Conservation (phyloP, 2,113 vertebrate genomes). For the Elachura formosa region DNA sequence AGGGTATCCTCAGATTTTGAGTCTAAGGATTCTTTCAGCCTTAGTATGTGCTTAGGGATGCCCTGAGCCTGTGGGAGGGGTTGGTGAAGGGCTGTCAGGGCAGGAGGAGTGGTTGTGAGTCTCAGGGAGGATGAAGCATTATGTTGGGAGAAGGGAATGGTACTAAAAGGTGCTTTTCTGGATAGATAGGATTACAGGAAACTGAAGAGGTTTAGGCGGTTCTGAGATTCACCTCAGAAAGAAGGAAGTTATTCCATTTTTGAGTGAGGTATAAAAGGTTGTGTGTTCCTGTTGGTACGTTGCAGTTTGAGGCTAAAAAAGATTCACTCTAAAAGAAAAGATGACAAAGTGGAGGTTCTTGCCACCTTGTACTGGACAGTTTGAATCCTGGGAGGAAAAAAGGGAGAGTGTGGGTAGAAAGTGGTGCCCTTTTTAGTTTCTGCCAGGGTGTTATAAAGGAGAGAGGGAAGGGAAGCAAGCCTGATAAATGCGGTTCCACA, state of each 20-base stretch:
- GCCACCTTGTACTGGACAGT: neutral
- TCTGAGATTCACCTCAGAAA: neutral
- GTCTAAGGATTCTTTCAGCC: neutral
- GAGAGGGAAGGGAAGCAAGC: neutral
- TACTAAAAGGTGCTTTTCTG: neutral
- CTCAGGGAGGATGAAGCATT: neutral
- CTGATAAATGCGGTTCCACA: neutral
- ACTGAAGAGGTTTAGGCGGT: neutral
- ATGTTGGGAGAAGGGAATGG: rapidly evolving
- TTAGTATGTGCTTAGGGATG: neutral
- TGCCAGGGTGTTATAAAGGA: neutral
- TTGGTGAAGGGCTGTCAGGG: neutral
- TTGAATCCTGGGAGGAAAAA: neutral
- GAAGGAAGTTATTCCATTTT: neutral
- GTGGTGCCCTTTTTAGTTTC: neutral
- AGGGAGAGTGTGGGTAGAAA: neutral
- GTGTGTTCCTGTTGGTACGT: neutral
- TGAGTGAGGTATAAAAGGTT: neutral
- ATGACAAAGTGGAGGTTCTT: neutral
- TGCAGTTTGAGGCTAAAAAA: neutral
- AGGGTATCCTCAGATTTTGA: neutral
- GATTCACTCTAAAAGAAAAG: neutral
- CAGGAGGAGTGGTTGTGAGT: neutral
- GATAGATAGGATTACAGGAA: neutral
- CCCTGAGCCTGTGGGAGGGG: neutral